phyloP scores from a whole-genome alignment of 2,113 vertebrate genomes.

The Monopterus albus region DNA sequence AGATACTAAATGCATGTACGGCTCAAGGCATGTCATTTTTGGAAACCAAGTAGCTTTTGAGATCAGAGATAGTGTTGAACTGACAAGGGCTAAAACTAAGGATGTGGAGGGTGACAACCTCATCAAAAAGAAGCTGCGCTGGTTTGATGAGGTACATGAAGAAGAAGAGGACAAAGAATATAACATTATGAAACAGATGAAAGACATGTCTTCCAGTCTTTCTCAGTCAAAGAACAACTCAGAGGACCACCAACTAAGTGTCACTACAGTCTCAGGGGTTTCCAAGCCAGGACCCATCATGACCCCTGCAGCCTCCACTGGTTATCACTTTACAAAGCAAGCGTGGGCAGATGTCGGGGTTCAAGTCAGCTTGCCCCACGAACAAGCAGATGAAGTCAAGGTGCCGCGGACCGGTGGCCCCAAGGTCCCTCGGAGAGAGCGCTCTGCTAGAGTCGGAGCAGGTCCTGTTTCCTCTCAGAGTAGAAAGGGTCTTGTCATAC shows the following conservation, averaged over 20 bases:
- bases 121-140: constrained; percentile 85
- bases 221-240: constrained; percentile 35
- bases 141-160: constrained; percentile 86
- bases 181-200: constrained; percentile 42
- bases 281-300: constrained; percentile 55
- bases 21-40: constrained; percentile 70
- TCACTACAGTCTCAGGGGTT: constrained; percentile 53
- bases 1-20: constrained; percentile 55
- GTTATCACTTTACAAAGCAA: constrained; percentile 81
- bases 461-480: constrained; percentile 57
- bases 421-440: constrained; percentile 72
- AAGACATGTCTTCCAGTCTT: constrained; percentile 20
- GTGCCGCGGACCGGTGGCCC: constrained; percentile 61
- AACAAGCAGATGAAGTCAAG: constrained; percentile 69
- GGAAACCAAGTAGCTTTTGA: constrained; percentile 76
- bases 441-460: constrained; percentile 66
- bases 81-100: constrained; percentile 82
- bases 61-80: constrained; percentile 90
- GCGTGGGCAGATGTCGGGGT: constrained; percentile 83
- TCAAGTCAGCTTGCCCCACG: constrained; percentile 70
- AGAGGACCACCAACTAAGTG: constrained; percentile 69
- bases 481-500: constrained; percentile 80
- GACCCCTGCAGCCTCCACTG: constrained; percentile 65
- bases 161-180: constrained; percentile 47
- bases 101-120: constrained; percentile 70